Evolutionary conservation across 2,797 vertebrate genomes (phyloP), one percentile per base, ranked within the genome.

Genomic region (Pangasius djambal): DNA sequence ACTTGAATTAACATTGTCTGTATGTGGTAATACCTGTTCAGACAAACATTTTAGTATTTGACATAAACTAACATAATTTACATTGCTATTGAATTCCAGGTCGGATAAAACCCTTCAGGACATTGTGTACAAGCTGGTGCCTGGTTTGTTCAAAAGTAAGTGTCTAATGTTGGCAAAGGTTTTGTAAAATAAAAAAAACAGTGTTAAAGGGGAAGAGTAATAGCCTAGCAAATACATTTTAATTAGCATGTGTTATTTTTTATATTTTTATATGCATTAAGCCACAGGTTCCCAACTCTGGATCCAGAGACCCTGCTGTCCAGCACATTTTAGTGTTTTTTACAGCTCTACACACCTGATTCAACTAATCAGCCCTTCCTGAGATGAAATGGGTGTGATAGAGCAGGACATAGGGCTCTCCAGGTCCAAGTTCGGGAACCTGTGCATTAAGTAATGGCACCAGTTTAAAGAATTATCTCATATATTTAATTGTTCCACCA

Each of bases 51-150:
- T 57, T 20, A 20, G 50, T 22, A 59, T 78, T n/a, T 10, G 9
- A 48, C 16, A 44, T 63, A 50, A 50, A 48, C 55, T 34, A n/a
- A 20, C 7, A 67, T 48, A 18, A 48, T 48, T 48, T 67, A 48
- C 34, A 70, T 50, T 82, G n/a, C 6, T 6, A 89, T 13, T 74
- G 0, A 48, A 79, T 89, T 67, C 75, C 93, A 99, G 98, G 94
- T 98, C 99, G 86, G 99, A 99, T 95, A 99, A 99, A 97, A 99
- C 98, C 93, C 97, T 99, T 91, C 99, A 99, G 96, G 99, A 99
- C 90, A 99, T 99, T 81, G 99, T 99, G 83, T 99, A 99, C 96
- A 99, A 99, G 95, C 96, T 99, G 90, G 99, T 99, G 89, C 99
- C 99, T 67, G 99, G 98, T 83, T 96, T 99, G 92, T 99, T 99